Base-by-base conservation (phyloP, 2,797 vertebrate species). In the Anguilla anguilla region DNA sequence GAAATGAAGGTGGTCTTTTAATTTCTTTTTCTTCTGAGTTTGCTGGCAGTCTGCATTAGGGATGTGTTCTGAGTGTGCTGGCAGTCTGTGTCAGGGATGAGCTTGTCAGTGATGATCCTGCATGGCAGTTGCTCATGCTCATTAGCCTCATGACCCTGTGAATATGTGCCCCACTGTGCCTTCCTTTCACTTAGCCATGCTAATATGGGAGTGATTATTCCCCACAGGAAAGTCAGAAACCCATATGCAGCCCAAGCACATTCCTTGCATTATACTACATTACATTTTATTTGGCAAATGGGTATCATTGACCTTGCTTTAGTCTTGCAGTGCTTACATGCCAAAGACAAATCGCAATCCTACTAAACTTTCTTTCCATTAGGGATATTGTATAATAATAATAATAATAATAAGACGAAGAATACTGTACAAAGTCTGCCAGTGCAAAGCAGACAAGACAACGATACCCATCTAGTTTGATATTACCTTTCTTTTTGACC, bases 131-230 rank as follows among this genome's bases (percentile, higher is more conserved):
- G 39, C 39, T 43, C 39, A 43, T 43, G 39, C 39, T 43, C 39
- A 74, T 39, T 77, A 39, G 81, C 6, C 85, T 89, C 10, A 67
- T 86, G 81, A 86, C 35, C 39, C 81, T 83, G 82, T 85, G 49
- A 85, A 87, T 67, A 81, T 89, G 49, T 82, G 35, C 61, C 46
- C 35, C 51, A 87, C 51, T 83, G n/a, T 72, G 82, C 55, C 59
- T 83, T 77, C 85, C 57, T 81, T 10, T 85, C 81, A 79, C 74
- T 87, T 81, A 89, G 72, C 49, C 79, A 15, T 87, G 69, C 46
- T 59, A 89, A 89, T 84, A 61, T 64, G 88, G 61, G 49, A 82
- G 43, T 43, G 79, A 85, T 85, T 87, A 89, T 69, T 87, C 49
- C 46, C 46, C 43, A 39, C 64, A 69, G 83, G 28, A 31, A 53